Percentiles rank a stretch among this genome's conserved stretches.
Evolutionary conservation across 2,113 vertebrate genomes (phyloP).

Genomic region (Callipepla squamata): DNA sequence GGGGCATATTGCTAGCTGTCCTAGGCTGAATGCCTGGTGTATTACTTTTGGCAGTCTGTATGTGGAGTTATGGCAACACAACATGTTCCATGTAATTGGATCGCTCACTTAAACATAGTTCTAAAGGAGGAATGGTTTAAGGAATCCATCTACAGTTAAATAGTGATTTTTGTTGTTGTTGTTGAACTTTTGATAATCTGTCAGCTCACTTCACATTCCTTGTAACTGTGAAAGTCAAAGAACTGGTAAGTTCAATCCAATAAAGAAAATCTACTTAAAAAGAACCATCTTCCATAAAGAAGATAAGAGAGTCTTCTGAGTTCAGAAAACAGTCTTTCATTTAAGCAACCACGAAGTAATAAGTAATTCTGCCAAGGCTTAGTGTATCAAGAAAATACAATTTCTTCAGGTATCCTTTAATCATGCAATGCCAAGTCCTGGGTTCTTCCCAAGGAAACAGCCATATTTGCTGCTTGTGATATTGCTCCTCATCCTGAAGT

Average conservation of each 20-base stretch:
- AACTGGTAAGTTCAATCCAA: background rate
- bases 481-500: background rate
- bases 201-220: background rate
- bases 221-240: background rate
- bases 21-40: no score
- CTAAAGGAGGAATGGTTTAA: background rate
- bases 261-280: background rate
- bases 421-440: background rate
- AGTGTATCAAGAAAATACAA: background rate
- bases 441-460: background rate
- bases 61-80: background rate
- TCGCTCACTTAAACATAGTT: background rate
- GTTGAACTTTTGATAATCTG: background rate
- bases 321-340: background rate
- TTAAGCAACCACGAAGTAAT: background rate
- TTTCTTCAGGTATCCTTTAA: background rate
- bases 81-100: background rate
- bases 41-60: background rate
- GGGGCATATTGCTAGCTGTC: no score
- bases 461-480: background rate
- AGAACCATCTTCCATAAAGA: background rate
- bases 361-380: background rate
- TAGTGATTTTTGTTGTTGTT: background rate
- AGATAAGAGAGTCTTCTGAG: background rate
- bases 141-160: background rate